phyloP scores from a whole-genome alignment of 2,113 vertebrate species.

The Podiceps cristatus region DNA sequence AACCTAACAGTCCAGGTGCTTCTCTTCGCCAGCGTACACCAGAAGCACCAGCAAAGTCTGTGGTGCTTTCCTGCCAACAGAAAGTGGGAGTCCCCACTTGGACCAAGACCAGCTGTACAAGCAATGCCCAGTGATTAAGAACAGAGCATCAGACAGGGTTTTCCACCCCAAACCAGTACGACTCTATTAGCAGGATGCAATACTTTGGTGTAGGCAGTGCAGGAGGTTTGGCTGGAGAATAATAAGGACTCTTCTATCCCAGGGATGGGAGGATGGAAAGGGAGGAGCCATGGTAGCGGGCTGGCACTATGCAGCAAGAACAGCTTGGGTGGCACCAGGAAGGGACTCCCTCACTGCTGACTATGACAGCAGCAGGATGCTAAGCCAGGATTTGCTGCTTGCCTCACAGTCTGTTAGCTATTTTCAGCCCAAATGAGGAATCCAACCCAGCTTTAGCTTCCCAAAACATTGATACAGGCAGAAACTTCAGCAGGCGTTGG shows the following conservation, averaged over 20 bases:
- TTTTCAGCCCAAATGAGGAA: constrained; percentile 24
- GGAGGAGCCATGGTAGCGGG: neutral
- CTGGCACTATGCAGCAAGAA: neutral
- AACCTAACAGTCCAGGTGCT: neutral
- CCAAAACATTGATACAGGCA: neutral
- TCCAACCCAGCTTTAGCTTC: neutral
- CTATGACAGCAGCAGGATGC: neutral
- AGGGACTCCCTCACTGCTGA: constrained; percentile 19
- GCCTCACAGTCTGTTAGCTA: constrained; percentile 8
- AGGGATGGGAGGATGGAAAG: neutral
- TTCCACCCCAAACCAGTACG: neutral
- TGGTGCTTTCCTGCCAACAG: neutral
- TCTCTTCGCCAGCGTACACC: rapidly evolving
- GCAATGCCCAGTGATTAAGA: neutral
- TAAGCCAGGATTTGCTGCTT: constrained; percentile 5
- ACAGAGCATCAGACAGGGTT: rapidly evolving
- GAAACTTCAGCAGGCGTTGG: neutral
- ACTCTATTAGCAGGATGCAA: neutral
- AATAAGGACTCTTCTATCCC: neutral
- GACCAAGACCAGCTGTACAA: neutral
- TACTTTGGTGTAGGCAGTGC: neutral
- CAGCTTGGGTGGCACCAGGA: constrained; percentile 40
- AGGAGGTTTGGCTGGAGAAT: neutral
- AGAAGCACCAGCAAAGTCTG: neutral
- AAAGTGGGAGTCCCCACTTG: neutral